A percentile compares a stretch with the other conserved stretches of the same genome.
Conservation (phyloP, 30 jellyfish, hydroid and myxozoan species). For the Turritopsis rubra region DNA sequence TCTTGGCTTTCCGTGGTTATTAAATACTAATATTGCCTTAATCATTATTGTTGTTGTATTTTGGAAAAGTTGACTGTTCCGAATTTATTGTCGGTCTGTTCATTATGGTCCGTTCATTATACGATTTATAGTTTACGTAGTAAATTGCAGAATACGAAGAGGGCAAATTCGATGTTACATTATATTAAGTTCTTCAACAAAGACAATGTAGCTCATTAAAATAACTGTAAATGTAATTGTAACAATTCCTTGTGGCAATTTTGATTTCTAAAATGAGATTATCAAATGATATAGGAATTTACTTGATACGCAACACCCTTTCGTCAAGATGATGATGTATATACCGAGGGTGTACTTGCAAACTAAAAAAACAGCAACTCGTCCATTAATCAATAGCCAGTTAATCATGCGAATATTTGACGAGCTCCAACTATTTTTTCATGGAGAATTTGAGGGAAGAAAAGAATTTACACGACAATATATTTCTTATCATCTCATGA, state of each 20-base stretch:
- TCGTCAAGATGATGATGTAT: too few relatives aligned
- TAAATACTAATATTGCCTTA: constrained; percentile 82
- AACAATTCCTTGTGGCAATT: background rate
- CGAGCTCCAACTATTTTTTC: too few relatives aligned
- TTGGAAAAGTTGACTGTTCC: too few relatives aligned
- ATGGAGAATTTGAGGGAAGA: too few relatives aligned
- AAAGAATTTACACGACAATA: too few relatives aligned
- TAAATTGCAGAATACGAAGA: background rate
- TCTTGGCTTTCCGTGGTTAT: constrained; percentile 95
- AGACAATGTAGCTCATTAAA: background rate
- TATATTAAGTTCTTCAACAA: background rate
- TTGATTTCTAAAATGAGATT: background rate
- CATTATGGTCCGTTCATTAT: background rate
- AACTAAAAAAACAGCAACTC: too few relatives aligned
- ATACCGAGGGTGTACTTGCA: too few relatives aligned
- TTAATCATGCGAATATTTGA: too few relatives aligned
- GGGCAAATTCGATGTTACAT: background rate
- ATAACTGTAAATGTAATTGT: background rate
- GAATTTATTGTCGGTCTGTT: background rate
- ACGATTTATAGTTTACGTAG: background rate
- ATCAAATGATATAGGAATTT: too few relatives aligned
- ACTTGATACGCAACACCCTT: too few relatives aligned
- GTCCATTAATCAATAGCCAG: too few relatives aligned
- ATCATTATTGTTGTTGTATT: constrained; percentile 62
- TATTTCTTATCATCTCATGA: background rate